A percentile compares a stretch with the other conserved stretches of the same genome.
Conservation (phyloP, 2,797 vertebrate genomes). For the Amphiprion clarkii region DNA sequence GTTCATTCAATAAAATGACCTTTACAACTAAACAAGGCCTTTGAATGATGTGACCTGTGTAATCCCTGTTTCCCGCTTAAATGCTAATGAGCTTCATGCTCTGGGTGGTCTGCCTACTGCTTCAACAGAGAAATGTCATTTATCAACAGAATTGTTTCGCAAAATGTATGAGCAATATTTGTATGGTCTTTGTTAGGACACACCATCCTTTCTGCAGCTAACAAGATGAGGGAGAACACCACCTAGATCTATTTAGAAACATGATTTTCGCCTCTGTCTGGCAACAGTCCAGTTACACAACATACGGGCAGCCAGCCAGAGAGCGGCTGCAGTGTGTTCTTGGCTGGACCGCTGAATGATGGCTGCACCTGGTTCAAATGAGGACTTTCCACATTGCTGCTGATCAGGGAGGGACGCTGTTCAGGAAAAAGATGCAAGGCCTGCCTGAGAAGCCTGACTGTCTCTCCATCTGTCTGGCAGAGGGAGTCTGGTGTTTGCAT, state of each 20-base stretch:
- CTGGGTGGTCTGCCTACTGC: constrained; percentile 43
- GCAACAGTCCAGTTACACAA: constrained; percentile 12
- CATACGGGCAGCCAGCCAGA: constrained; percentile 13
- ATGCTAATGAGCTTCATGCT: constrained; percentile 40
- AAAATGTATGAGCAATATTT: not conserved
- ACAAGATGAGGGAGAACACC: not conserved
- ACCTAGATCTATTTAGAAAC: constrained; percentile 7
- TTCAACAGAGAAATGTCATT: not conserved
- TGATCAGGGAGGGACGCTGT: constrained; percentile 21
- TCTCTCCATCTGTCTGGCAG: constrained; percentile 11
- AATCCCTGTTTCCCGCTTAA: constrained; percentile 25
- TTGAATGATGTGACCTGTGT: constrained; percentile 42
- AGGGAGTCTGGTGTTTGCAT: constrained; percentile 35
- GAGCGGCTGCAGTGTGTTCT: constrained; percentile 18
- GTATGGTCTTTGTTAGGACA: not conserved
- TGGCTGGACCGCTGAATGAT: not conserved
- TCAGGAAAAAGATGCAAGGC: constrained; percentile 21
- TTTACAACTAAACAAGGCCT: constrained; percentile 37
- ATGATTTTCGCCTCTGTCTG: not conserved
- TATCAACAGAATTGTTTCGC: not conserved
- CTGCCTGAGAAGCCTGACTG: constrained; percentile 9
- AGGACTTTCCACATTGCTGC: constrained; percentile 38
- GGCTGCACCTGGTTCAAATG: constrained; percentile 52
- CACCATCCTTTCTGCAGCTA: not conserved
- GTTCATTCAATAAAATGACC: constrained; percentile 44